These are phyloP conservation scores for Neoarius graeffei DNA, from an alignment of 2,113 vertebrate genomes.

Conservation along the genomic window DNA sequence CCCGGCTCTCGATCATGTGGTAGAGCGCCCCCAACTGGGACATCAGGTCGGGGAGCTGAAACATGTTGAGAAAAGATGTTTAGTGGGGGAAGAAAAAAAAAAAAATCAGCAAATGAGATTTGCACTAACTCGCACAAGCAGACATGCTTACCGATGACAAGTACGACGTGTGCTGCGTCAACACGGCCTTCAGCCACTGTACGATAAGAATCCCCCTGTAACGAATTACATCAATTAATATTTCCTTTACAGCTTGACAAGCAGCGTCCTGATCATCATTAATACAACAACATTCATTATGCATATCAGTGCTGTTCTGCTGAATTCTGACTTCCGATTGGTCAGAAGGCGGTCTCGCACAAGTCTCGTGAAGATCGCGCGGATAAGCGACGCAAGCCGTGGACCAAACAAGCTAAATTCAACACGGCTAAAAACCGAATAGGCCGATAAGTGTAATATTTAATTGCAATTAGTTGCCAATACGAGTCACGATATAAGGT, in stretches of 20 bases:
- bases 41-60: conserved; percentile 89
- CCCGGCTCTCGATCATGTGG: conserved; percentile 94
- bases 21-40: conserved; percentile 88
- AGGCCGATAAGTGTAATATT: too few relatives aligned
- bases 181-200: conserved; percentile 89
- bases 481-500: too few relatives aligned
- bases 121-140: background rate
- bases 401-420: too few relatives aligned
- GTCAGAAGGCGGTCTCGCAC: background rate
- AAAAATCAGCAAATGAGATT: background rate
- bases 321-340: background rate
- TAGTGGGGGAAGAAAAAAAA: conserved; percentile 21
- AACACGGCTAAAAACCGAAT: too few relatives aligned
- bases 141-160: conserved; percentile 87
- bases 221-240: background rate
- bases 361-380: too few relatives aligned
- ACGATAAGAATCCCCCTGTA: conserved; percentile 88
- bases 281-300: background rate
- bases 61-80: conserved; percentile 10
- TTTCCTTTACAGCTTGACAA: background rate
- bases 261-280: too few relatives aligned
- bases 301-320: background rate
- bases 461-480: too few relatives aligned
- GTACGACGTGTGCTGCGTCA: conserved; percentile 91
- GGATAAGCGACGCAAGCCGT: too few relatives aligned